A percentile compares a stretch with the other conserved stretches of the same genome.
Conservation (phyloP, 2,797 vertebrate species). For the Poecile montanus region DNA sequence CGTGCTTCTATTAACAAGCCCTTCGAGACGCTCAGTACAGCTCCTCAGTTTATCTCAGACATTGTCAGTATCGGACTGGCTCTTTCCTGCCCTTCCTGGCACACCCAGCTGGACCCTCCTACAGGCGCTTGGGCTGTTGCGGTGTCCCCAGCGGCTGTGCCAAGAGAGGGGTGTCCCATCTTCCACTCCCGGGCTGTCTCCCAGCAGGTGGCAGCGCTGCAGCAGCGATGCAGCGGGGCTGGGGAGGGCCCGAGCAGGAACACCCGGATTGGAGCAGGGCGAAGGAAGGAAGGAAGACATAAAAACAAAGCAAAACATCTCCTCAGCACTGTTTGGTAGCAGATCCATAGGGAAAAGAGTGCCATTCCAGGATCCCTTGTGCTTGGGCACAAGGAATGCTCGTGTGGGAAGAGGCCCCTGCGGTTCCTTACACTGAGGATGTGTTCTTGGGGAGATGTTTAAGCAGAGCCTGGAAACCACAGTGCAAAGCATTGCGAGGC, state of each 20-base stretch:
- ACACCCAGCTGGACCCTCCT: not conserved
- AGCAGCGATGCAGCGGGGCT: not conserved
- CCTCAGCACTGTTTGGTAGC: not conserved
- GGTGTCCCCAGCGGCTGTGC: not conserved
- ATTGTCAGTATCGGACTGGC: not conserved
- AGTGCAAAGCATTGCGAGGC: not conserved
- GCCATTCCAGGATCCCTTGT: not conserved
- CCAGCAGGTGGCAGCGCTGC: constrained; percentile 40
- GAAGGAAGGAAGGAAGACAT: not conserved
- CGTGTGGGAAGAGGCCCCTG: not conserved
- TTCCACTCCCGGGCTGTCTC: not conserved
- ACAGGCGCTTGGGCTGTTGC: not conserved
- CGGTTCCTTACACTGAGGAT: not conserved
- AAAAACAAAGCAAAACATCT: not conserved
- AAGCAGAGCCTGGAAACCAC: not conserved
- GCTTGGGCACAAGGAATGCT: not conserved
- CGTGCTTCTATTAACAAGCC: not conserved
- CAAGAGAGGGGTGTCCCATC: not conserved
- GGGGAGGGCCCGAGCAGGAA: not conserved
- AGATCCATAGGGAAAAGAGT: not conserved
- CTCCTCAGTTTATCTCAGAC: not conserved
- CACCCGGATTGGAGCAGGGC: not conserved
- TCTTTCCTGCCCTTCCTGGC: not conserved
- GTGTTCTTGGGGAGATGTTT: not conserved
- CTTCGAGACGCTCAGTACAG: not conserved